Evolutionary conservation across 2,113 vertebrate species (phyloP), one percentile per base, ranked within the genome.

Genomic region (Holacanthus passer): DNA sequence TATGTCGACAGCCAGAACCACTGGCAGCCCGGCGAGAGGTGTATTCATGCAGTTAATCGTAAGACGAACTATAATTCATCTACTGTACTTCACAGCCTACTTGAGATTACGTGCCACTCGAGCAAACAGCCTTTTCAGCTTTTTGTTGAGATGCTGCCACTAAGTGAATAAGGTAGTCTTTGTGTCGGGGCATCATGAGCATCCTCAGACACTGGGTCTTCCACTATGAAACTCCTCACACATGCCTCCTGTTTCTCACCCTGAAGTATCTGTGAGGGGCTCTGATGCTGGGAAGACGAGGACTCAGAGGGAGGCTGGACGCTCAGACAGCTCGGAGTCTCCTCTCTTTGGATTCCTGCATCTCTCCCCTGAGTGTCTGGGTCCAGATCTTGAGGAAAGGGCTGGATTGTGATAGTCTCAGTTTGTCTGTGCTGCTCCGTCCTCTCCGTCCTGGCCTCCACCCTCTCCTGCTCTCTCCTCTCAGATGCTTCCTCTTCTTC

Each of bases 401-500:
- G 79, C 67, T 89, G 89, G 22, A 68, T 68, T 75, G 76, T 84
- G 52, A 85, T n/a, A 43, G 79, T 84, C 60, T 85, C 86, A 59
- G 37, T 82, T 65, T 64, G 76, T 73, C 59, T 69, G 22, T 79
- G 43, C 37, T 66, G 71, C 47, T 88, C 88, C 29, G 32, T 67
- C 13, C 60, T 66, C 24, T 9, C 35, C 35, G 85, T 88, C 24
- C 80, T 76, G 20, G 13, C 35, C 43, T 88, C 89, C n/a, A n/a
- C n/a, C n/a, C n/a, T n/a, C 59, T 77, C 81, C 62, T 84, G 74
- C 39, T 67, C 87, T 7, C 69, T 79, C 35, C 66, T 73, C 12
- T 81, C 83, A 20, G 11, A 76, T 0, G 11, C 56, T 45, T 91
- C 86, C 73, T 87, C 89, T 48, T 93, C 92, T 24, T 88, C 94